These are phyloP conservation scores for Cherax destructor DNA, from an alignment of 1,140 invertebrate genomes.

Conservation along the genomic window DNA sequence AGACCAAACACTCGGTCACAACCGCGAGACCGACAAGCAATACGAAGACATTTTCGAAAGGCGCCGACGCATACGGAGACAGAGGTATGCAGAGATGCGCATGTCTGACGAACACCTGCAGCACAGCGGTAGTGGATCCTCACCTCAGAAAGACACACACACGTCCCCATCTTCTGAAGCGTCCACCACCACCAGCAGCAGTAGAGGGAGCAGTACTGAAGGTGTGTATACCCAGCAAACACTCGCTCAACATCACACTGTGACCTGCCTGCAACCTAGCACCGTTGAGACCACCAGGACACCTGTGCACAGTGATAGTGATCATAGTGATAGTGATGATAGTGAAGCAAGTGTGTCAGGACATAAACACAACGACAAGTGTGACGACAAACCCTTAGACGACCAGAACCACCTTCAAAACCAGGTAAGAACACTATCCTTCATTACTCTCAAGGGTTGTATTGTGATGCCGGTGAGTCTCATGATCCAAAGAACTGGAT, in stretches of 20 bases:
- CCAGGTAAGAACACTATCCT: not conserved
- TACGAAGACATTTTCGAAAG: constrained; percentile 19
- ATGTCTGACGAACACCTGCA: not conserved
- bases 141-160: not conserved
- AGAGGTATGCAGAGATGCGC: constrained; percentile 3
- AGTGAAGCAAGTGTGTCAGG: not conserved
- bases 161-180: not conserved
- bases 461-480: no score
- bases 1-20: not conserved
- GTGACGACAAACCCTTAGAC: not conserved
- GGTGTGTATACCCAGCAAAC: no score
- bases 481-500: no score
- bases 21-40: not conserved
- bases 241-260: not conserved
- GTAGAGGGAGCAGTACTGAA: not conserved
- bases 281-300: not conserved
- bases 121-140: not conserved
- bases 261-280: not conserved
- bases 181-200: no score
- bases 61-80: not conserved
- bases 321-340: not conserved
- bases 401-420: not conserved
- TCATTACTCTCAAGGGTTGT: not conserved
- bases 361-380: not conserved
- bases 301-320: not conserved